These are phyloP conservation scores for Aeoliscus strigatus DNA, from an alignment of 2,797 vertebrate genomes.

Conservation along the genomic window DNA sequence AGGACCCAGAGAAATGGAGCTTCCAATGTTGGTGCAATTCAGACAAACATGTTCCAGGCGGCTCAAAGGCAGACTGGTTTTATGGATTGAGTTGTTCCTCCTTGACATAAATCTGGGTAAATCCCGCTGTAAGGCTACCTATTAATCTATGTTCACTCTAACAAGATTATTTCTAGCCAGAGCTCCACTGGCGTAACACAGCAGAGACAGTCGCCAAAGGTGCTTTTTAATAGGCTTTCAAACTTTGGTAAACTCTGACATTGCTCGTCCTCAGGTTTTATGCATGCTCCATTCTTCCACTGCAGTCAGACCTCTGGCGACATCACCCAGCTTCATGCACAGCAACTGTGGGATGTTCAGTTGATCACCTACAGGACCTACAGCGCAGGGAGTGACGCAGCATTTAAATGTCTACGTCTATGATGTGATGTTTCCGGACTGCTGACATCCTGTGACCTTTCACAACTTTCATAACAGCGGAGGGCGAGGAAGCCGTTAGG, in stretches of 20 bases:
- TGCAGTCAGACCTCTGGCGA: conserved; percentile 21
- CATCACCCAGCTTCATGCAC: conserved; percentile 9
- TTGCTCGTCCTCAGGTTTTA: conserved; percentile 58
- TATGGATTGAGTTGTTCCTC: conserved; percentile 42
- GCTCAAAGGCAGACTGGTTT: conserved; percentile 27
- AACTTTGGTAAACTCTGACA: conserved; percentile 52
- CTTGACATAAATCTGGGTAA: conserved; percentile 59
- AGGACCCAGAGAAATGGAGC: conserved; percentile 46
- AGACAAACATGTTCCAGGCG: conserved; percentile 6
- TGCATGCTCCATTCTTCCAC: conserved; percentile 30
- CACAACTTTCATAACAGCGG: conserved; percentile 15
- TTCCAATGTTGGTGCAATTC: no score
- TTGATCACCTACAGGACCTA: not conserved
- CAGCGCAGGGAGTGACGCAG: not conserved
- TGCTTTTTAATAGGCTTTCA: conserved; percentile 67
- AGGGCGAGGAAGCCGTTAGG: conserved; percentile 6
- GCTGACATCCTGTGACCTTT: conserved; percentile 19
- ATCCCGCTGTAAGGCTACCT: conserved; percentile 46
- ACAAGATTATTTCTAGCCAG: conserved; percentile 65
- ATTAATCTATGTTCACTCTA: conserved; percentile 58
- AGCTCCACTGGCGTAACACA: conserved; percentile 37
- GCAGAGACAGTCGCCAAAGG: conserved; percentile 59
- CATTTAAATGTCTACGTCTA: conserved; percentile 13
- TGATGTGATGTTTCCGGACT: conserved; percentile 8
- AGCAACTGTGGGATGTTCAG: not conserved